phyloP scores from a whole-genome alignment of 2,888 invertebrate species.

The Xylocampa areola region DNA sequence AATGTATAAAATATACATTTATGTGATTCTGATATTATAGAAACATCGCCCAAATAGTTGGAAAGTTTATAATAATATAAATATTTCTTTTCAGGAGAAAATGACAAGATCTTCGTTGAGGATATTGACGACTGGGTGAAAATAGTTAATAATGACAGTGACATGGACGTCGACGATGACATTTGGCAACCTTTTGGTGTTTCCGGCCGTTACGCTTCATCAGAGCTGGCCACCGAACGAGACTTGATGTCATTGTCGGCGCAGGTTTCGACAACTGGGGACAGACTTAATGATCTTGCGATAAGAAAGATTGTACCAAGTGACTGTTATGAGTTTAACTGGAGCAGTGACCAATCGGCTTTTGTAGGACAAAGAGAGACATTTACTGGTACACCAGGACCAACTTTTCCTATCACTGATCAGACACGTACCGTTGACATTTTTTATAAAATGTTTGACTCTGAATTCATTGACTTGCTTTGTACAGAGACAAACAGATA shows the following conservation, averaged over 20 bases:
- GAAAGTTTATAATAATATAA: no score
- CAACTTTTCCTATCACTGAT: conserved; percentile 16
- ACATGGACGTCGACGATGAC: conserved; percentile 16
- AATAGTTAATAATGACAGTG: conserved; percentile 10
- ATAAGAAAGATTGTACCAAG: conserved; percentile 14
- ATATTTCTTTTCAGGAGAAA: conserved; percentile 18
- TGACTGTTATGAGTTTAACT: conserved; percentile 22
- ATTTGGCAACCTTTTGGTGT: neutral
- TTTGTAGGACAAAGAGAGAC: conserved; percentile 25
- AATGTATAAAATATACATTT: no score
- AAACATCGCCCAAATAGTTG: no score
- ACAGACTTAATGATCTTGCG: conserved; percentile 24
- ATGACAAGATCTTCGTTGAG: conserved; percentile 2
- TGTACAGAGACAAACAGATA: conserved; percentile 14
- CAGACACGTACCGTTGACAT: conserved; percentile 23
- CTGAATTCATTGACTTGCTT: conserved; percentile 17
- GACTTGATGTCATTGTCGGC: no score
- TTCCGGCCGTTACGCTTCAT: conserved; percentile 4
- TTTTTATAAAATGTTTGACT: conserved; percentile 25
- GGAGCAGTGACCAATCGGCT: conserved; percentile 12
- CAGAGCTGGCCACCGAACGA: conserved; percentile 9
- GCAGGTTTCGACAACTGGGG: conserved; percentile 9
- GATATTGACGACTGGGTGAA: conserved; percentile 13
- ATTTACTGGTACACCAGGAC: conserved; percentile 22
- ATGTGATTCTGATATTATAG: no score